Evolutionary conservation across 2,113 vertebrate genomes (phyloP).

Genomic region (Charadrius vociferus): DNA sequence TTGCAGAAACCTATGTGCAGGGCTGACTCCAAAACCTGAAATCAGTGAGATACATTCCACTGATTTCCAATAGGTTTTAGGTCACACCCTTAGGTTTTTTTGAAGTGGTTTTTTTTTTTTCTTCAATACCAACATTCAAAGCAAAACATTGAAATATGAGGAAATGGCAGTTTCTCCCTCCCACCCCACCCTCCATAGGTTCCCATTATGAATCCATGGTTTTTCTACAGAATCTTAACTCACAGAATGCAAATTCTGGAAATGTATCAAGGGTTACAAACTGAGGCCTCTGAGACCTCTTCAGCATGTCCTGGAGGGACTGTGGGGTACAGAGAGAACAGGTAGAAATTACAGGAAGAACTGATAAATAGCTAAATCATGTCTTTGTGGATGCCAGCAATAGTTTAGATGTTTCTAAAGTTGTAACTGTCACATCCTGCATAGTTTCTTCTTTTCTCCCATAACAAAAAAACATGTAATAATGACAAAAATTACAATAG

Average conservation of each 20-base stretch:
- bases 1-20: not conserved
- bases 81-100: not conserved
- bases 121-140: not conserved
- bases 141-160: not conserved
- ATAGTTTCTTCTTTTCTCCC: not conserved
- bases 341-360: not conserved
- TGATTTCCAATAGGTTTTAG: not conserved
- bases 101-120: not conserved
- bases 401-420: not conserved
- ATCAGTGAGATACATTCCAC: not conserved
- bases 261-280: not conserved
- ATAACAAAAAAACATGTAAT: not conserved
- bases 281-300: not conserved
- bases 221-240: not conserved
- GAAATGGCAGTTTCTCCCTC: not conserved
- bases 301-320: not conserved
- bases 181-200: not conserved
- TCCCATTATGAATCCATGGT: not conserved
- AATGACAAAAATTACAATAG: not conserved
- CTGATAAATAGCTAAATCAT: not conserved
- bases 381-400: not conserved
- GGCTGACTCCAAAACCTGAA: not conserved
- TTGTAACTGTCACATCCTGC: not conserved
- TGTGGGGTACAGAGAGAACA: not conserved
- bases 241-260: not conserved